Evolutionary conservation across 2,113 vertebrate species (phyloP), one percentile per base, ranked within the genome.

Genomic region (Phyllopteryx taeniolatus): DNA sequence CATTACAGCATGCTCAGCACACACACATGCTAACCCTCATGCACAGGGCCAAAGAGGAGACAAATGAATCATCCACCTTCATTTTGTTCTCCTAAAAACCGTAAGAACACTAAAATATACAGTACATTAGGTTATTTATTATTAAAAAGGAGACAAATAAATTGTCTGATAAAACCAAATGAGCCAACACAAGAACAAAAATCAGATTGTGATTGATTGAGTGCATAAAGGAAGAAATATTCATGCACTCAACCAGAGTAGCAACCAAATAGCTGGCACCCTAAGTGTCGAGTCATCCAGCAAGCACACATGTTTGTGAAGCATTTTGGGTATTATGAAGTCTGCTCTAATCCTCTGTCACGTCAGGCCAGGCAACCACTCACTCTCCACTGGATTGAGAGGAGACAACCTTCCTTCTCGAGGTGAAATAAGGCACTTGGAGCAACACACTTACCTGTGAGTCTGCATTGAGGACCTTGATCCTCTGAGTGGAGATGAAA

Each of bases 401-500:
- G 15, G n/a, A 64, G 39, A 43, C 62, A 7, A 22, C 35, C 68
- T 72, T 56, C 57, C 46, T 71, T 78, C 59, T 31, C n/a, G 31
- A 51, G 2, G 33, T 42, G 51, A 57, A 17, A 19, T 22, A 35
- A 74, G 2, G 51, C 22, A 33, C 12, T 49, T 43, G 42, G 42
- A 49, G 5, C 60, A 59, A 72, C 67, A 71, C 17, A 33, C 87
- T 93, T 86, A 98, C 96, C 95, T 98, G 96, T 0, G 96, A 95
- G 87, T 98, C 96, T 22, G 96, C 96, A 56, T 98, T 98, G 79
- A 98, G 90, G 78, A 98, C 96, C 90, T 97, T 98, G 86, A 98
- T 98, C 91, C 96, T 95, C 88, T 98, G 96, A 2, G 96, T 98
- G 74, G 96, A 98, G 86, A 98, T 98, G 88, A 98, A 98, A 42